These are phyloP conservation scores for Pasiphila rectangulata DNA, from an alignment of 2,888 invertebrate species.

Conservation along the genomic window DNA sequence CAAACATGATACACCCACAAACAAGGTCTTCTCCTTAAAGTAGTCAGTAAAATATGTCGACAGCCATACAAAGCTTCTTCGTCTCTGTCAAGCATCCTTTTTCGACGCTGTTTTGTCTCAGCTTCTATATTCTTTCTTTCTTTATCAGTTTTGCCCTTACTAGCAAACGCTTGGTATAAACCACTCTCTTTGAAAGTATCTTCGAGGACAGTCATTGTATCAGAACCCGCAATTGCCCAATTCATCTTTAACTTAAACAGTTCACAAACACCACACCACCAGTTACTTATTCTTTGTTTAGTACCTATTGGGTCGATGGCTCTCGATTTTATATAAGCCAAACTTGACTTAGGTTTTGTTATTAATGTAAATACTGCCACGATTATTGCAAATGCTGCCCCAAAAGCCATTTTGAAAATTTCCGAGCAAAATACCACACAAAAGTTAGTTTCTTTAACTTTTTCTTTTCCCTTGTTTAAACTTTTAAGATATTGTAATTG, in stretches of 20 bases:
- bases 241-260: conserved; percentile 43
- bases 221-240: conserved; percentile 42
- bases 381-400: conserved; percentile 18
- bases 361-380: conserved; percentile 31
- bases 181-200: conserved; percentile 44
- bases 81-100: conserved; percentile 40
- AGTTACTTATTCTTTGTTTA: conserved; percentile 27
- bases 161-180: conserved; percentile 37
- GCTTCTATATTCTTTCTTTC: conserved; percentile 34
- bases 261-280: conserved; percentile 32
- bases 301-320: conserved; percentile 37
- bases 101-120: conserved; percentile 31
- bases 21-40: conserved; percentile 53
- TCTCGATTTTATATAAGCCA: conserved; percentile 34
- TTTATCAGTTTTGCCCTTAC: conserved; percentile 41
- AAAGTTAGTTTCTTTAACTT: conserved; percentile 37
- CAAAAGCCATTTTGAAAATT: conserved; percentile 18
- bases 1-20: conserved; percentile 56
- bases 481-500: conserved; percentile 32
- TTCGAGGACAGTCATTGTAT: conserved; percentile 36
- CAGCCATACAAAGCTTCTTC: conserved; percentile 43
- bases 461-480: conserved; percentile 32
- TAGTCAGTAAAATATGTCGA: conserved; percentile 43
- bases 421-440: conserved; percentile 39
- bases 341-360: conserved; percentile 39